Percentiles rank a stretch among this genome's conserved stretches.
These are phyloP conservation scores for Paracentrotus lividus DNA, from an alignment of 53 echinoderm and acorn worm genomes.

Conservation along the genomic window DNA sequence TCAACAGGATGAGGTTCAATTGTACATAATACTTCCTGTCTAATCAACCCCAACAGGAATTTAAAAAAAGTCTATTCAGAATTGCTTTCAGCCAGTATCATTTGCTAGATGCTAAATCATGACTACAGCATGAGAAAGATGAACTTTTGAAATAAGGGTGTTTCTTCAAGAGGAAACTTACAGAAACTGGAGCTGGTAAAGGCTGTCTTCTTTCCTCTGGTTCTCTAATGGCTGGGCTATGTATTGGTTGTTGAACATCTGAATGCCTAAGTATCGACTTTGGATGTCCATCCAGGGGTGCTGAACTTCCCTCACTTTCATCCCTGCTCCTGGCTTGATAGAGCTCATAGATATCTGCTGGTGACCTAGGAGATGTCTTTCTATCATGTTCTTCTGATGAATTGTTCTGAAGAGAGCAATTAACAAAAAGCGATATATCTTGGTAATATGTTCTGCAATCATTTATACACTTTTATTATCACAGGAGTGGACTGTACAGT, in stretches of 20 bases:
- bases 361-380: slow-evolving; percentile 32
- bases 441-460: too few relatives aligned
- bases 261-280: slow-evolving; percentile 64
- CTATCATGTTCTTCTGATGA: not conserved
- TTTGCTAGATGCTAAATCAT: too few relatives aligned
- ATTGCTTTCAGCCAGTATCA: too few relatives aligned
- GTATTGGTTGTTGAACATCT: not conserved
- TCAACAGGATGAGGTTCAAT: too few relatives aligned
- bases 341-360: slow-evolving; percentile 65
- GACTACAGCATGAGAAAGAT: not conserved
- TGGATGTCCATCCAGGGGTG: slow-evolving; percentile 42
- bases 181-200: slow-evolving; percentile 66
- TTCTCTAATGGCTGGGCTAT: too few relatives aligned
- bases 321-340: slow-evolving; percentile 12
- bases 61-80: too few relatives aligned
- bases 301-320: not conserved
- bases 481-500: too few relatives aligned
- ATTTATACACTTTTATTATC: too few relatives aligned
- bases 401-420: not conserved
- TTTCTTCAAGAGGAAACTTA: slow-evolving; percentile 12
- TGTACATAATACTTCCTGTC: too few relatives aligned
- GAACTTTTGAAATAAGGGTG: too few relatives aligned
- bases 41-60: too few relatives aligned
- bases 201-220: slow-evolving; percentile 38
- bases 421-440: not conserved